Percentiles rank a stretch among this genome's conserved stretches.
Conservation (phyloP, 92 coral and sea anemone species). For the Metridium senile region DNA sequence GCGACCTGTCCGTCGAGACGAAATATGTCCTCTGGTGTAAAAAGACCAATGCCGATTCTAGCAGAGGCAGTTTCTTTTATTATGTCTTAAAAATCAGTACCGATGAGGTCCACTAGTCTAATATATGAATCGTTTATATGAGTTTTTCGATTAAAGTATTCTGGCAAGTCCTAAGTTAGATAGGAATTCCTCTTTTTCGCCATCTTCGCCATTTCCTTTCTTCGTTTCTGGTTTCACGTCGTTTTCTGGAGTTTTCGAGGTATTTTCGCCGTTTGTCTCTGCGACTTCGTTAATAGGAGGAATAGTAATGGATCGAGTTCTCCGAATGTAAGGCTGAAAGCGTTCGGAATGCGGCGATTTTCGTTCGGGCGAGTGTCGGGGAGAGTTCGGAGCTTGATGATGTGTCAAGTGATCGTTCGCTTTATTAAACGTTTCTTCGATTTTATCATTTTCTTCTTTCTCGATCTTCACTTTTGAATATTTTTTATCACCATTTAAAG, state of each 20-base stretch:
- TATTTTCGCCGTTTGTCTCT: slow-evolving; percentile 35
- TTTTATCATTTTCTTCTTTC: slow-evolving; percentile 35
- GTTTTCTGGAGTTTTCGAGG: slow-evolving; percentile 21
- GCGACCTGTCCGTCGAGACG: no score
- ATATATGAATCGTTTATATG: no score
- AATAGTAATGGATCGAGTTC: slow-evolving; percentile 12
- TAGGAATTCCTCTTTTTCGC: slow-evolving; percentile 69
- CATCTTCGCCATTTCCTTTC: slow-evolving; percentile 42
- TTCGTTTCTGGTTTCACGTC: slow-evolving; percentile 16
- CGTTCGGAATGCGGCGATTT: slow-evolving; percentile 39
- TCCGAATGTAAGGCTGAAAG: slow-evolving; percentile 26
- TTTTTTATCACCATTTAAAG: slow-evolving; percentile 9
- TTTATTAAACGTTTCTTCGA: slow-evolving; percentile 40
- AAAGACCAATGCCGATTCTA: no score
- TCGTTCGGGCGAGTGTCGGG: slow-evolving; percentile 14
- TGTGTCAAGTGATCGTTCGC: slow-evolving; percentile 30
- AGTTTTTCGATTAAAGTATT: slow-evolving; percentile 9
- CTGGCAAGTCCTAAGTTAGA: slow-evolving; percentile 69
- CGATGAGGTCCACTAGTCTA: no score
- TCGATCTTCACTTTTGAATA: slow-evolving; percentile 13
- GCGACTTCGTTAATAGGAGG: slow-evolving; percentile 22
- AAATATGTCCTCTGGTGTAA: no score
- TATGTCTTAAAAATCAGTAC: no score
- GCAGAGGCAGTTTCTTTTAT: no score
- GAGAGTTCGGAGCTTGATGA: not conserved